A percentile compares a stretch with the other conserved stretches of the same genome.
Conservation (phyloP, 1,140 invertebrate species). For the Delia radicum region DNA sequence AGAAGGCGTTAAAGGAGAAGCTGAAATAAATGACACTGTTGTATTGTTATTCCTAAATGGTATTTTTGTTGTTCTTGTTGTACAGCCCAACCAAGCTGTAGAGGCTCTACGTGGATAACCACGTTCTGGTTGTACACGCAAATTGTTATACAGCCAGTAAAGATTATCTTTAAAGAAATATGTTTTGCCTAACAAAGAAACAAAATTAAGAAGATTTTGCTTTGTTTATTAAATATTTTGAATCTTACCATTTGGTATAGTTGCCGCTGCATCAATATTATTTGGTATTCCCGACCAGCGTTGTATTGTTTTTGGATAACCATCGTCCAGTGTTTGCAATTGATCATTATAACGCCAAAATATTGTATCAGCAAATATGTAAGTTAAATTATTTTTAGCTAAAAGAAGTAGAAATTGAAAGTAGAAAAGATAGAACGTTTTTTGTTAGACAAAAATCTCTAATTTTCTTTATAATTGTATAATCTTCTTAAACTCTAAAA, state of each 20-base stretch:
- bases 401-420: neutral
- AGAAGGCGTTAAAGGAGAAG: constrained; percentile 17
- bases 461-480: too few species aligned
- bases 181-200: constrained; percentile 57
- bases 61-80: constrained; percentile 30
- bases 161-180: constrained; percentile 67
- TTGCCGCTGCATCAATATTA: constrained; percentile 67
- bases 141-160: constrained; percentile 68
- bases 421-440: too few species aligned
- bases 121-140: constrained; percentile 55
- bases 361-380: constrained; percentile 62
- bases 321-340: constrained; percentile 60
- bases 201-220: constrained; percentile 8
- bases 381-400: constrained; percentile 60
- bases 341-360: constrained; percentile 73
- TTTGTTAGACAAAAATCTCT: too few species aligned
- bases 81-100: constrained; percentile 64
- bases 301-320: constrained; percentile 68
- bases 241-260: constrained; percentile 50
- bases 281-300: constrained; percentile 68
- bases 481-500: too few species aligned
- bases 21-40: constrained; percentile 28
- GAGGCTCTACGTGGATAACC: constrained; percentile 60
- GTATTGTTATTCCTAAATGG: constrained; percentile 28
- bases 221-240: constrained; percentile 23